Evolutionary conservation across 2,113 vertebrate genomes (phyloP).

Genomic region (Beaufortia kweichowensis): DNA sequence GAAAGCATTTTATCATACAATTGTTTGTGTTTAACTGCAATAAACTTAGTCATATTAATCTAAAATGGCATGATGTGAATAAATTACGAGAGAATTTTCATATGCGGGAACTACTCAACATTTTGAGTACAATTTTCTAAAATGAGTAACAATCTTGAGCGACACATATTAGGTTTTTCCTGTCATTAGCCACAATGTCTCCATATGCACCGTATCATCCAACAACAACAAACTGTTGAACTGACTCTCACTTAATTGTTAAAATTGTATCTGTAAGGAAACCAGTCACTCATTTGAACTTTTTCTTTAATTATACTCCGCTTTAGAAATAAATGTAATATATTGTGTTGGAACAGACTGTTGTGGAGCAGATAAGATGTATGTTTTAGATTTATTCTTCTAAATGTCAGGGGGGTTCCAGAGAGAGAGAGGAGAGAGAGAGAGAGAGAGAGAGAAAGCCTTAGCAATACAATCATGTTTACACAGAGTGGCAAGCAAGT

Average conservation of each 20-base stretch:
- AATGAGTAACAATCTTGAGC: neutral
- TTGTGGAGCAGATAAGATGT: constrained; percentile 50
- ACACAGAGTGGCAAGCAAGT: constrained; percentile 60
- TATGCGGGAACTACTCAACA: no score
- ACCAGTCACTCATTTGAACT: neutral
- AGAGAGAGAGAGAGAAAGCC: constrained; percentile 45
- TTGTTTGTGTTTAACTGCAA: no score
- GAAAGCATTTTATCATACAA: no score
- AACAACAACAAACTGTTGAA: constrained; percentile 7
- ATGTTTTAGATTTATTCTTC: constrained; percentile 55
- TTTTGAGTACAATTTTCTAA: no score
- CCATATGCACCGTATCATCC: neutral
- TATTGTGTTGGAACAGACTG: constrained; percentile 45
- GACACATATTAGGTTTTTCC: neutral
- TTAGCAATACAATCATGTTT: constrained; percentile 68
- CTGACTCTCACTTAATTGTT: neutral
- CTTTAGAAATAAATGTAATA: constrained; percentile 55
- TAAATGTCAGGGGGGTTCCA: constrained; percentile 30
- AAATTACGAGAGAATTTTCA: no score
- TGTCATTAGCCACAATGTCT: neutral
- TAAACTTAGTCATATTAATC: no score
- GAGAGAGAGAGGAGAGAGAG: constrained; percentile 46
- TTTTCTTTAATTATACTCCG: constrained; percentile 18
- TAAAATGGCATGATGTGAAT: no score
- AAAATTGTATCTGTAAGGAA: constrained; percentile 6